These are phyloP conservation scores for Limnephilus lunatus DNA, from an alignment of 2,888 invertebrate genomes.

Conservation along the genomic window DNA sequence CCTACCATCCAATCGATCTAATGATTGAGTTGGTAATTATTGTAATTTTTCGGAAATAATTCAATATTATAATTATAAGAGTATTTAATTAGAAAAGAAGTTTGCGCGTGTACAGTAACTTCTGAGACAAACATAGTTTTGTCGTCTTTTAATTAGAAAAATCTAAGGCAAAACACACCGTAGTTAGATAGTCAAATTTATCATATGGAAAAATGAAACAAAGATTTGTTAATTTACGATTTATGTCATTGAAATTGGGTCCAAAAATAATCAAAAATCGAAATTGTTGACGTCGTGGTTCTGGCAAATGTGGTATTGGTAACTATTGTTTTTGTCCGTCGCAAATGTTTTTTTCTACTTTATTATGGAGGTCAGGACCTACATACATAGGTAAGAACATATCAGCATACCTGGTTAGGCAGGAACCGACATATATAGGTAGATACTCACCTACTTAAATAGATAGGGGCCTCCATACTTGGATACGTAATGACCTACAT, in stretches of 20 bases:
- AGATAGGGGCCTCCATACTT: not conserved
- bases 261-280: slow-evolving; percentile 54
- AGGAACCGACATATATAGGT: not conserved
- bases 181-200: slow-evolving; percentile 63
- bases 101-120: slow-evolving; percentile 40
- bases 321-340: not conserved
- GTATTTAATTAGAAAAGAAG: not conserved
- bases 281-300: not conserved
- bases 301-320: not conserved
- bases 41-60: not conserved
- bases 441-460: not conserved
- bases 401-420: not conserved
- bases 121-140: slow-evolving; percentile 19
- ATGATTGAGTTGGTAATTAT: not conserved
- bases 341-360: not conserved
- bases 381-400: not conserved
- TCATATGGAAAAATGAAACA: slow-evolving; percentile 42
- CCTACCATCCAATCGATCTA: not conserved
- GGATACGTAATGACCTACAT: not conserved
- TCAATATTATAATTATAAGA: not conserved
- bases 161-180: slow-evolving; percentile 37
- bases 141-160: slow-evolving; percentile 24
- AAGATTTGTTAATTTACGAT: slow-evolving; percentile 25
- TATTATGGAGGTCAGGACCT: not conserved
- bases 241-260: slow-evolving; percentile 60